Conservation (phyloP, 2,797 vertebrate genomes). For the Crocidura indochinensis region DNA sequence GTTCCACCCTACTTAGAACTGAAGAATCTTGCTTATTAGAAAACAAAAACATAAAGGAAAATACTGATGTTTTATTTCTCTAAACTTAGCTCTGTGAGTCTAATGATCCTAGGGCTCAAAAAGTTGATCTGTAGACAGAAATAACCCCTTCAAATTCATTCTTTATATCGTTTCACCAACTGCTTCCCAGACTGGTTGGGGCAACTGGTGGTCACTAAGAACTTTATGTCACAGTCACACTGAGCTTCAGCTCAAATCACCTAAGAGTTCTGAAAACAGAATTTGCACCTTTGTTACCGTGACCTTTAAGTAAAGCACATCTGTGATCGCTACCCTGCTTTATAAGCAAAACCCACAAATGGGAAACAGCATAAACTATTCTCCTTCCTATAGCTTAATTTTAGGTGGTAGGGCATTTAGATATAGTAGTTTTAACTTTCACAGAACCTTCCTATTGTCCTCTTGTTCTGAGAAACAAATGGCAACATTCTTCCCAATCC, state of each 20-base stretch:
- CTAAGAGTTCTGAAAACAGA: slow-evolving; percentile 52
- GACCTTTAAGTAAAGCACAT: slow-evolving; percentile 44
- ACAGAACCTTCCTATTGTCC: slow-evolving; percentile 7
- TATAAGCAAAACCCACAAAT: slow-evolving; percentile 53
- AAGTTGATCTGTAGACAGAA: slow-evolving; percentile 57
- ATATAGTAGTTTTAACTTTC: slow-evolving; percentile 44
- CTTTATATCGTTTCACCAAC: slow-evolving; percentile 50
- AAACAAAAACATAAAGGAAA: slow-evolving; percentile 59
- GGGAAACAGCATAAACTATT: slow-evolving; percentile 39
- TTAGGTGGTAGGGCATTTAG: slow-evolving; percentile 48
- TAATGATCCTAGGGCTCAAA: slow-evolving; percentile 49
- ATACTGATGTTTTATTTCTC: slow-evolving; percentile 58
- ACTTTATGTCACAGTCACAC: background rate
- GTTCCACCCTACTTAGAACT: slow-evolving; percentile 62
- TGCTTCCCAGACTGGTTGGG: slow-evolving; percentile 8
- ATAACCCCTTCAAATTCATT: slow-evolving; percentile 38
- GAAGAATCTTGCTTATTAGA: slow-evolving; percentile 38
- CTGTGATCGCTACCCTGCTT: slow-evolving; percentile 53
- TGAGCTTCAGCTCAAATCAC: slow-evolving; percentile 68
- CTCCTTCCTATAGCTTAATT: slow-evolving; percentile 17
- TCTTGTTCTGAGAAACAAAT: slow-evolving; percentile 23
- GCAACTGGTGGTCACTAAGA: background rate
- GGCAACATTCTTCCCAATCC: slow-evolving; percentile 11
- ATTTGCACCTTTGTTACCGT: slow-evolving; percentile 57
- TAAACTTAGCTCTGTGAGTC: slow-evolving; percentile 32